Percentiles rank a stretch among this genome's conserved stretches.
Evolutionary conservation across 2,888 invertebrate species (phyloP).

Genomic region (Elysia crispata): DNA sequence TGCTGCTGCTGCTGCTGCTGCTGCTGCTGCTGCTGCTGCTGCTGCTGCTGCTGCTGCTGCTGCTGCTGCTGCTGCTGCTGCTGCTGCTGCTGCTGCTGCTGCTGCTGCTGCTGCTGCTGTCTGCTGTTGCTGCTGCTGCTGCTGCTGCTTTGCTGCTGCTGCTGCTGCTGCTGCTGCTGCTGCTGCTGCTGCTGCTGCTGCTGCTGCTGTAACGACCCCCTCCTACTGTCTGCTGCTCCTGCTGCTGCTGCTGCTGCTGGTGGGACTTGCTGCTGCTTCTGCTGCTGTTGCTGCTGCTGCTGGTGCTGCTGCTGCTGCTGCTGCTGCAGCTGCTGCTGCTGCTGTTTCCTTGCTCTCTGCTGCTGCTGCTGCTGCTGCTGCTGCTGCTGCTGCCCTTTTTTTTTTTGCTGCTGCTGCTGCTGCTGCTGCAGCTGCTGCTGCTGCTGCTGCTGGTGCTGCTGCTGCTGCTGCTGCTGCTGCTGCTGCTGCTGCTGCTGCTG

Average conservation of each 20-base stretch:
- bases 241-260: constrained; percentile 1
- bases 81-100: constrained; percentile 9
- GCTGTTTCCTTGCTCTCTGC: neutral
- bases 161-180: constrained; percentile 9
- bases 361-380: constrained; percentile 9
- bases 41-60: neutral
- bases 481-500: constrained; percentile 9
- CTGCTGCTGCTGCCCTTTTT: neutral
- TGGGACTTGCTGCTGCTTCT: no score
- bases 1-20: no score
- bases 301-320: constrained; percentile 4
- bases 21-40: constrained; percentile 4
- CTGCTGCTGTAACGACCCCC: no score
- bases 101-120: no score
- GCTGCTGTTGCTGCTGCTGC: no score
- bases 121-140: no score
- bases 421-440: neutral
- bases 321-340: constrained; percentile 4
- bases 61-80: constrained; percentile 4
- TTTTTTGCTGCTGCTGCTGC: no score
- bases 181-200: constrained; percentile 4
- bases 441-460: constrained; percentile 1
- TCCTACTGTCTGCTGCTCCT: neutral
- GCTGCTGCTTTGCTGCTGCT: no score
- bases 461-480: constrained; percentile 4